Conservation (phyloP, 2,797 vertebrate species). For the Lindbergichthys nudifrons region DNA sequence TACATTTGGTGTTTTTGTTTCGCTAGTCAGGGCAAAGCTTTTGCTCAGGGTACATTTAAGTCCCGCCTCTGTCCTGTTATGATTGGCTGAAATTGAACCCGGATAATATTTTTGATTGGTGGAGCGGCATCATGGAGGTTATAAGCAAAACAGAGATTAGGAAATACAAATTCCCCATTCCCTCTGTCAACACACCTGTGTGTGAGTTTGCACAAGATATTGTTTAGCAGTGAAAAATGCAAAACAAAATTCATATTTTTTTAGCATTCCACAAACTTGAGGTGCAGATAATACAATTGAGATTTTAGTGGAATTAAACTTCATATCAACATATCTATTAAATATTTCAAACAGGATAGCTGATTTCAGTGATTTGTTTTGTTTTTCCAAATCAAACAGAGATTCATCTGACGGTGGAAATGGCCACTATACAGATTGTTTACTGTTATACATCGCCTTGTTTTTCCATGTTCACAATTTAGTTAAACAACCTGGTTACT, state of each 20-base stretch:
- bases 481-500: constrained; percentile 12
- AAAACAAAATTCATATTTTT: no score
- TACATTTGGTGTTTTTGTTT: no score
- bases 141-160: no score
- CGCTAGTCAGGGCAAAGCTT: neutral
- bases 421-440: neutral
- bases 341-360: neutral
- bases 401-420: no score
- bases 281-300: neutral
- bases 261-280: neutral
- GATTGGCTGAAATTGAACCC: constrained; percentile 34
- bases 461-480: neutral
- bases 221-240: no score
- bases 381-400: neutral
- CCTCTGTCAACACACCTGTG: no score
- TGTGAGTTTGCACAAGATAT: no score
- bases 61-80: neutral
- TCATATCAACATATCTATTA: neutral
- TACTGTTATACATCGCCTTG: neutral
- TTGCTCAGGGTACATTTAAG: neutral
- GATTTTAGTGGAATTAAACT: neutral
- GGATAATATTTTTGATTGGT: constrained; percentile 16
- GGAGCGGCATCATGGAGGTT: neutral
- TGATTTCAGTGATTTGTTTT: neutral
- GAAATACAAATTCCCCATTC: no score